Base-by-base conservation (phyloP, 2,797 vertebrate genomes). In the Lagodon rhomboides region DNA sequence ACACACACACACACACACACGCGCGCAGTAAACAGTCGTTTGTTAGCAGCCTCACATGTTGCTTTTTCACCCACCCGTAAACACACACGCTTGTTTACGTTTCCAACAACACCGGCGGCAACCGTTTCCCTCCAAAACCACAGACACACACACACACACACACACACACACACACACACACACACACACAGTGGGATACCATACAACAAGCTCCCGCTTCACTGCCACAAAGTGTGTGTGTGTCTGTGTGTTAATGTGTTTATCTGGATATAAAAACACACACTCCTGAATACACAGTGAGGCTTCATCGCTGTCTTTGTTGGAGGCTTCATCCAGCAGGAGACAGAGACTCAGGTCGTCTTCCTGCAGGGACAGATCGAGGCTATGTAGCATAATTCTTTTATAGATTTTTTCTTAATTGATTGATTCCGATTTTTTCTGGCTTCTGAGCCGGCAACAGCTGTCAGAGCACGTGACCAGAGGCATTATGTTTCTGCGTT, bases 41-140 rank as follows among this genome's bases (percentile, higher is more conserved):
- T 87, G 89, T 91, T 91, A 86, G 73, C 75, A 16, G 30, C 76
- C 82, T 90, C 79, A 88, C 78, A 86, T 90, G 86, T 92, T 92
- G 87, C 82, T 87, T 92, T 93, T 92, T 94, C 89, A 88, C 79
- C 73, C 77, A 68, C 79, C 85, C 61, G 85, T 93, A 91, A 94
- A 94, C 89, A 86, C 68, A 79, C 89, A 83, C 80, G 85, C 80
- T 89, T 92, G 89, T 95, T 94, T 93, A 91, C 77, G 34, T 94
- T 94, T 93, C 89, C 92, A 94, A 86, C 88, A 88, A 83, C 91
- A 87, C 85, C 53, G 66, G 78, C 85, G 80, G 89, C 87, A 87
- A 80, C 77, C 13, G 22, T 87, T 88, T 85, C 79, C 79, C 76
- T 75, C 54, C 23, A 38, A 81, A 68, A 86, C 89, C 86, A 72